Evolutionary conservation across 2,113 vertebrate genomes (phyloP), one percentile per base, ranked within the genome.

Genomic region (Syngnathus scovelli): DNA sequence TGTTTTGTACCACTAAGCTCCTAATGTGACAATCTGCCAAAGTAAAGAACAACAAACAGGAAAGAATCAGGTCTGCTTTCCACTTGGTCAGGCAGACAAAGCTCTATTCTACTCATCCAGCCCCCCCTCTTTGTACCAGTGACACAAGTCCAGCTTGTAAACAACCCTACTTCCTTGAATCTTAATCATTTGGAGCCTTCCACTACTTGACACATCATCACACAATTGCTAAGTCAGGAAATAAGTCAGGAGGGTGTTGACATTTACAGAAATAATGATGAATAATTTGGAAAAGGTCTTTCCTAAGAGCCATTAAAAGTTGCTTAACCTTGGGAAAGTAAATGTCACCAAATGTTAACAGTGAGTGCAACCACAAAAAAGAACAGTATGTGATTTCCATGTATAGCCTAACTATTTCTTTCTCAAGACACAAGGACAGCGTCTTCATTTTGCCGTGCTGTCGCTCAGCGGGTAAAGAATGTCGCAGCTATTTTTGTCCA

Each of bases 21-120:
- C 54, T 38, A 60, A 19, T 65, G 8, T 69, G 54, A 74, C 38
- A 16, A 68, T 60, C 46, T 64, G 51, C 69, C 44, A 78, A 70
- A 67, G 56, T 66, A 74, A 74, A 46, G 56, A 37, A 70, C 49
- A 60, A 58, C 0, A 3, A 38, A 56, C 52, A 69, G 68, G 33
- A 74, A 69, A 58, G 44, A 8, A 71, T 75, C 48, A 63, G 46
- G 56, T 66, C 66, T 70, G 67, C 39, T 58, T 8, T 65, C 73
- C 44, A 48, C 13, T 67, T 62, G 39, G 36, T n/a, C 10, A 56
- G 46, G 19, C 7, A 6, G 48, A 85, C 77, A 86, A 87, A 83
- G 71, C 71, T 61, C 39, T 61, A 59, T 72, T 77, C 71, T 71
- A 72, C 76, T 64, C 78, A 77, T 72, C 70, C 77, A 68, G 74